Base-by-base conservation (phyloP, 2,113 vertebrate genomes). In the Shinisaurus crocodilurus region DNA sequence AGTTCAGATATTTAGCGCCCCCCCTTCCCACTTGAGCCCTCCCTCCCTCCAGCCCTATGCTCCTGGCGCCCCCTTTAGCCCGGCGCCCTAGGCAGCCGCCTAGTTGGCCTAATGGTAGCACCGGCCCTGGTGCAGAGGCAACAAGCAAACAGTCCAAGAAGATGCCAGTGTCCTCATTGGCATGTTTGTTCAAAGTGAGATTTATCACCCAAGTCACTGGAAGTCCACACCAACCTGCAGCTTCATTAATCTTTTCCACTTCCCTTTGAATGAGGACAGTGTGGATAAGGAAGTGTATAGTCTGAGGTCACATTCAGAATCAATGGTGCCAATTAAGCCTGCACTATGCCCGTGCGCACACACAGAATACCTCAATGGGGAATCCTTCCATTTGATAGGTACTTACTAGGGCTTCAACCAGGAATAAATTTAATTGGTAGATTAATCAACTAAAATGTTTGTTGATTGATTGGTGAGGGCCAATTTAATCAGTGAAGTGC, bases 111-210 rank as follows among this genome's bases (percentile, higher is more conserved):
- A n/a, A n/a, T n/a, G n/a, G n/a, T n/a, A n/a, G n/a, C n/a, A n/a
- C n/a, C n/a, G n/a, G 82, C n/a, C n/a, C n/a, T n/a, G n/a, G n/a
- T n/a, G n/a, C n/a, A n/a, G n/a, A n/a, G 95, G 50, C 45, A 32
- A 79, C 85, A 92, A 90, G 85, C 84, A 0, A 0, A 34, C 79
- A 90, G 65, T 76, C 32, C 57, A 94, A 94, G 90, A 94, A 94
- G 88, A 89, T 82, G 92, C 60, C 74, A 76, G 2, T 93, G 94
- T 94, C 1, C 0, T 54, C 90, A 40, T 80, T 91, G 92, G 82
- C 90, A 60, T 85, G 84, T 91, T 96, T 94, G 84, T 63, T 65
- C 89, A 92, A 79, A 91, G 60, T 92, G 91, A 94, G 92, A 95
- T 96, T 94, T 93, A 92, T 94, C 89, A 88, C 50, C 91, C 72